Conservation (phyloP, 1,140 invertebrate species). For the Physella acuta region DNA sequence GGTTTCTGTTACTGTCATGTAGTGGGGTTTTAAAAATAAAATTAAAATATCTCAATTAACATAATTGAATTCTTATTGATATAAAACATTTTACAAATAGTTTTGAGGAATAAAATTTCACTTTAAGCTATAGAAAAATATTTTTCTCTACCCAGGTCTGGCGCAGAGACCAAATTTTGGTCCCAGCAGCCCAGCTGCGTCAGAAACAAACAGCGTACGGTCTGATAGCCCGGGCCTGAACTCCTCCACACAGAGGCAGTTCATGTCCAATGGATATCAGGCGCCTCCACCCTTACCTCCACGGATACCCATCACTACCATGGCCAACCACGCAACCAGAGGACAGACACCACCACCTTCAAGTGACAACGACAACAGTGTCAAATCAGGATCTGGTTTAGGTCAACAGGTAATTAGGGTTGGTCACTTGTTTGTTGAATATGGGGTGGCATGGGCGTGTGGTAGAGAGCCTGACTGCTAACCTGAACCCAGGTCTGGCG, state of each 20-base stretch:
- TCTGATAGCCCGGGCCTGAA: constrained; percentile 77
- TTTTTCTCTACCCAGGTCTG: not conserved
- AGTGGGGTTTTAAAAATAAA: too few relatives aligned
- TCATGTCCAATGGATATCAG: constrained; percentile 57
- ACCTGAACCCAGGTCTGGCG: too few relatives aligned
- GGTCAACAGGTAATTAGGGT: constrained; percentile 27
- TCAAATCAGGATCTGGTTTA: not conserved
- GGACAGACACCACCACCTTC: constrained; percentile 29
- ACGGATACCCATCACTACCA: constrained; percentile 40
- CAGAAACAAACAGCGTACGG: constrained; percentile 83
- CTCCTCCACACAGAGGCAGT: constrained; percentile 36
- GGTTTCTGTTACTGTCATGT: too few relatives aligned
- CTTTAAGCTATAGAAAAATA: too few relatives aligned
- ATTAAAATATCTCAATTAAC: too few relatives aligned
- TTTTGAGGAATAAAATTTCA: too few relatives aligned
- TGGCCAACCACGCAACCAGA: constrained; percentile 37
- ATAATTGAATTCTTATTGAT: too few relatives aligned
- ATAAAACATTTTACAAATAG: too few relatives aligned
- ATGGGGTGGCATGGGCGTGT: too few relatives aligned
- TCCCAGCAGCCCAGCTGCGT: constrained; percentile 71
- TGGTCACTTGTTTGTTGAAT: too few relatives aligned
- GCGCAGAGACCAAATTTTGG: constrained; percentile 78
- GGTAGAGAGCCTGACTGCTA: too few relatives aligned
- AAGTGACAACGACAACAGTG: constrained; percentile 1
- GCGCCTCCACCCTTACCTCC: constrained; percentile 75